Conservation (phyloP, 2,888 invertebrate species). For the Leptopilina drosophilae region DNA sequence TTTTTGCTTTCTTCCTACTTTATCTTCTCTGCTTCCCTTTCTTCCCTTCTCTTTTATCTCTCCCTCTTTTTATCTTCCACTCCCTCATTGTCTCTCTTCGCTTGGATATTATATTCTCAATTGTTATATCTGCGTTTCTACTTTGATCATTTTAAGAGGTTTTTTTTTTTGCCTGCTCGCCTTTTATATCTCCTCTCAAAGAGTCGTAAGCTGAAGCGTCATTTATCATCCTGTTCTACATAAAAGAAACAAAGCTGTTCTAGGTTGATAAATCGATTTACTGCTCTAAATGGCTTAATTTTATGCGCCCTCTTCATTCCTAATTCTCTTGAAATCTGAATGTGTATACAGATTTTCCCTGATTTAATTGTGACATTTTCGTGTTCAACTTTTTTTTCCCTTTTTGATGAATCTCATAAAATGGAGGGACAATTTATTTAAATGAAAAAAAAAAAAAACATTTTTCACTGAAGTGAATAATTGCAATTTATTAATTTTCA, state of each 20-base stretch:
- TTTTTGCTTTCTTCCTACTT: neutral
- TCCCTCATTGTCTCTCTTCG: neutral
- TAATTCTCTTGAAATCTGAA: neutral
- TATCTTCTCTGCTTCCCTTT: no score
- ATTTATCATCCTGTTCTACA: slow-evolving; percentile 15
- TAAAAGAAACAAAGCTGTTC: neutral
- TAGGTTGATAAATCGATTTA: slow-evolving; percentile 3
- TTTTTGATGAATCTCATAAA: no score
- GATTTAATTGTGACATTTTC: neutral
- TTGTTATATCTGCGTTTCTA: no score
- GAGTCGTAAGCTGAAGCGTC: slow-evolving; percentile 7
- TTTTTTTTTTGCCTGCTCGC: neutral
- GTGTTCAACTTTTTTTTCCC: no score
- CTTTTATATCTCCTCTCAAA: neutral
- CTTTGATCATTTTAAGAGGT: no score
- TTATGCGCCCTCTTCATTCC: neutral
- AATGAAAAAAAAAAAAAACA: no score
- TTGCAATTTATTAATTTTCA: no score
- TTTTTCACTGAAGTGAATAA: no score
- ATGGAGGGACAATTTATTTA: no score
- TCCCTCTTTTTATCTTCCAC: neutral
- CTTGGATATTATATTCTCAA: no score
- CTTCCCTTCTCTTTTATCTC: neutral
- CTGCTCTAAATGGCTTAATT: neutral
- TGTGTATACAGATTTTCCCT: neutral